Percentiles rank a stretch among this genome's conserved stretches.
These are phyloP conservation scores for Diogma glabrata DNA, from an alignment of 2,888 invertebrate genomes.

Conservation along the genomic window DNA sequence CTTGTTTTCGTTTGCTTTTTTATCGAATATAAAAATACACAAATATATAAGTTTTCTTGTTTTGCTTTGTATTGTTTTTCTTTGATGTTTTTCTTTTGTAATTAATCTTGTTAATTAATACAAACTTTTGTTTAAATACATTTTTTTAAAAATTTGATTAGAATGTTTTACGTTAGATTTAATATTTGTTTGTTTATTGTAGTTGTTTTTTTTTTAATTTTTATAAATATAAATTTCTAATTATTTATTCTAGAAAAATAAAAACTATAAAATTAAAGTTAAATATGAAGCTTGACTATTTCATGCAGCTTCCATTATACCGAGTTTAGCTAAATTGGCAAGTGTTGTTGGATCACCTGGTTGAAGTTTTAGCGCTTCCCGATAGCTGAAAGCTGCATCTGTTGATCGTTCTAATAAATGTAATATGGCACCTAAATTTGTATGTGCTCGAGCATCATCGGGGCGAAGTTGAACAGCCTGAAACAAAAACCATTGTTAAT, in stretches of 20 bases:
- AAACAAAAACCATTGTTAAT: background rate
- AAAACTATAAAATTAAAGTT: too few species aligned
- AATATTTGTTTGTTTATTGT: slow-evolving; percentile 4
- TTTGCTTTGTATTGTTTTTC: background rate
- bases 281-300: background rate
- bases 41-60: slow-evolving; percentile 9
- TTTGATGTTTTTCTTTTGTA: slow-evolving; percentile 2
- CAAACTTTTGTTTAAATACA: background rate
- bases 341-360: slow-evolving; percentile 82
- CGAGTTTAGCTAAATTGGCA: slow-evolving; percentile 73
- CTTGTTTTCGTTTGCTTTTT: background rate
- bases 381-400: slow-evolving; percentile 79
- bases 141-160: background rate
- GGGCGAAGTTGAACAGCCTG: slow-evolving; percentile 39
- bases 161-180: slow-evolving; percentile 1
- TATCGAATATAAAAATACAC: slow-evolving; percentile 10
- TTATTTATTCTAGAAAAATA: too few species aligned
- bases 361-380: slow-evolving; percentile 71
- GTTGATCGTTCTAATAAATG: slow-evolving; percentile 84
- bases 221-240: background rate
- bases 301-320: slow-evolving; percentile 27
- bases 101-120: background rate
- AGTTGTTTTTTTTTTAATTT: slow-evolving; percentile 2
- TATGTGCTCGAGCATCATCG: slow-evolving; percentile 81
- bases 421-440: slow-evolving; percentile 89